phyloP scores from a whole-genome alignment of 1,140 invertebrate genomes.

The Ericerus pela region DNA sequence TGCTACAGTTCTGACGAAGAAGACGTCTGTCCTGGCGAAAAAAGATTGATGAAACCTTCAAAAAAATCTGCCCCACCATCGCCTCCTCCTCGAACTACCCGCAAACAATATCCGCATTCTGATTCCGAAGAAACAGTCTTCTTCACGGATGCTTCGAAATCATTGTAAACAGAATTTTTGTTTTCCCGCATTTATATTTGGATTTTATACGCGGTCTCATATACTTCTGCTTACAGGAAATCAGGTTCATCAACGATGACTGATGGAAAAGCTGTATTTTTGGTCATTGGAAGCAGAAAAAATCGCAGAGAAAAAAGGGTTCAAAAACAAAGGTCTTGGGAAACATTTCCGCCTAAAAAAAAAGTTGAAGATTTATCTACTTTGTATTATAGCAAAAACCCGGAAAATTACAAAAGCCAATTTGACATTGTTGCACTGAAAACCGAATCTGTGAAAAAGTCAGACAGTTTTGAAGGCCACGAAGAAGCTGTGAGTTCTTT shows the following conservation, averaged over 20 bases:
- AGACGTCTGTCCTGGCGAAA: not conserved
- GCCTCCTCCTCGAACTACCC: slow-evolving; percentile 17
- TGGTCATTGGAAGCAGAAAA: slow-evolving; percentile 33
- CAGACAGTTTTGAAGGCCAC: slow-evolving; percentile 52
- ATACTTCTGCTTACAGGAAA: not conserved
- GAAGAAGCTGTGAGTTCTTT: slow-evolving; percentile 53
- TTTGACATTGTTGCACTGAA: slow-evolving; percentile 23
- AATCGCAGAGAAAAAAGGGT: slow-evolving; percentile 35
- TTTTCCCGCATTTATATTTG: not conserved
- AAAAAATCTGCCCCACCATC: slow-evolving; percentile 33
- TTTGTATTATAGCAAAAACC: slow-evolving; percentile 27
- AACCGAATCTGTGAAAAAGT: slow-evolving; percentile 28
- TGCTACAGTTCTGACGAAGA: slow-evolving; percentile 30
- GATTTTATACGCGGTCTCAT: not conserved
- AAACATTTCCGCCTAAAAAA: slow-evolving; percentile 44
- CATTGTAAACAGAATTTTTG: not conserved
- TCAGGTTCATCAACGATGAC: not conserved
- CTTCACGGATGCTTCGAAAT: not conserved
- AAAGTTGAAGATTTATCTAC: slow-evolving; percentile 15
- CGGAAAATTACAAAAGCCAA: slow-evolving; percentile 27
- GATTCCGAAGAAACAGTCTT: slow-evolving; percentile 38
- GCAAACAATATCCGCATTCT: slow-evolving; percentile 41
- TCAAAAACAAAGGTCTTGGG: slow-evolving; percentile 47
- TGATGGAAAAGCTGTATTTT: slow-evolving; percentile 34
- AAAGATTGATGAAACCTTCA: slow-evolving; percentile 33